These are phyloP conservation scores for Aelia acuminata DNA, from an alignment of 2,888 invertebrate genomes.

Conservation along the genomic window DNA sequence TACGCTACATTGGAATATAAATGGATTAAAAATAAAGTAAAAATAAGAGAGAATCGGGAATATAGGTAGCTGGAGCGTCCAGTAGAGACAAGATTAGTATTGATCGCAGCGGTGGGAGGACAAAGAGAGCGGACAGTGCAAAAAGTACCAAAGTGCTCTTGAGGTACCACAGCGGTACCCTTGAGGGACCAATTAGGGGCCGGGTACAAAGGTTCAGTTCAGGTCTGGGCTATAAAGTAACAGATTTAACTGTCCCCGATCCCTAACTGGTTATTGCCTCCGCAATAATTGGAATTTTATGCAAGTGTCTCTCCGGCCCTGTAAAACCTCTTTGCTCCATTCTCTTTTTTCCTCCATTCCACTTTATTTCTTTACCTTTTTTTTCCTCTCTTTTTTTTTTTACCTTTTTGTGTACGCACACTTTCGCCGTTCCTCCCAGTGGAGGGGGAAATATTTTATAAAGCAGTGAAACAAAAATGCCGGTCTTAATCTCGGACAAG, in stretches of 20 bases:
- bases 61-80: background rate
- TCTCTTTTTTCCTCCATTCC: background rate
- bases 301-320: conserved; percentile 19
- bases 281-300: conserved; percentile 15
- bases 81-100: background rate
- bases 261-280: conserved; percentile 27
- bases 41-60: background rate
- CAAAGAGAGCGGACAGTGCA: background rate
- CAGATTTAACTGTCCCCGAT: conserved; percentile 18
- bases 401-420: background rate
- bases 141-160: background rate
- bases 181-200: conserved; percentile 21
- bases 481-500: background rate
- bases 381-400: background rate
- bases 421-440: background rate
- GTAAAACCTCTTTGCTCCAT: background rate
- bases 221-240: background rate
- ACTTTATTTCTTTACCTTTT: conserved; percentile 24
- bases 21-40: background rate
- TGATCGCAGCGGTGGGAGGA: background rate
- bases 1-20: background rate
- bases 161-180: conserved; percentile 12
- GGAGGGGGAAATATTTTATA: background rate
- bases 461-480: background rate
- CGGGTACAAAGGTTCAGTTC: background rate